A percentile compares a stretch with the other conserved stretches of the same genome.
phyloP scores from a whole-genome alignment of 2,797 vertebrate species.

The Labeo calbasu region DNA sequence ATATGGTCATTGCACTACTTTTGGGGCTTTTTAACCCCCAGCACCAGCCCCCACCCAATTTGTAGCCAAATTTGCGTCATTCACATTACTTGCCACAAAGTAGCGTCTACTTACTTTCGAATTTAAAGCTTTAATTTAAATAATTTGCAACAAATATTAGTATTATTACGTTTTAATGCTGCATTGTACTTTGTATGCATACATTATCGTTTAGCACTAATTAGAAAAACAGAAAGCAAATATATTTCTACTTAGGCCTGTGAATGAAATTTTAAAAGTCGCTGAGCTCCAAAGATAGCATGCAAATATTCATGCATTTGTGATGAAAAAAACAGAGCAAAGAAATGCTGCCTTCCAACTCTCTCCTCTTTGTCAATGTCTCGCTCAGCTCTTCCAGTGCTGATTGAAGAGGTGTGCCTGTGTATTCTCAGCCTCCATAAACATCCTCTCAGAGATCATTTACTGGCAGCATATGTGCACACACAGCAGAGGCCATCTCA shows the following conservation, averaged over 20 bases:
- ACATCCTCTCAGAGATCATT: constrained; percentile 62
- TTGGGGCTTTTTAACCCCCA: no score
- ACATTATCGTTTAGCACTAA: not conserved
- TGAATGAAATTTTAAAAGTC: not conserved
- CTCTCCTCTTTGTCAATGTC: constrained; percentile 11
- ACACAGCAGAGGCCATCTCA: constrained; percentile 30
- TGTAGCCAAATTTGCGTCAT: no score
- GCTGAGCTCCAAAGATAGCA: not conserved
- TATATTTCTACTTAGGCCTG: not conserved
- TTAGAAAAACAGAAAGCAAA: not conserved
- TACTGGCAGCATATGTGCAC: constrained; percentile 36
- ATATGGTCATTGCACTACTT: no score
- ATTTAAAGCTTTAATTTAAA: not conserved
- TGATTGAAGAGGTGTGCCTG: constrained; percentile 54
- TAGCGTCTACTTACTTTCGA: no score
- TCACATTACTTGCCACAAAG: no score
- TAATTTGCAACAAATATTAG: not conserved
- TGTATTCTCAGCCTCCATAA: constrained; percentile 63
- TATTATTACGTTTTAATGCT: not conserved
- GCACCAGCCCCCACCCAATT: no score
- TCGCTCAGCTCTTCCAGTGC: constrained; percentile 14
- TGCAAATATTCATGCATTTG: not conserved
- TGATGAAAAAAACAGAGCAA: not conserved
- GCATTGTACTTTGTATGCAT: not conserved
- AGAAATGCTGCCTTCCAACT: not conserved